Evolutionary conservation across 2,797 vertebrate species (phyloP).

Genomic region (Champsocephalus esox): DNA sequence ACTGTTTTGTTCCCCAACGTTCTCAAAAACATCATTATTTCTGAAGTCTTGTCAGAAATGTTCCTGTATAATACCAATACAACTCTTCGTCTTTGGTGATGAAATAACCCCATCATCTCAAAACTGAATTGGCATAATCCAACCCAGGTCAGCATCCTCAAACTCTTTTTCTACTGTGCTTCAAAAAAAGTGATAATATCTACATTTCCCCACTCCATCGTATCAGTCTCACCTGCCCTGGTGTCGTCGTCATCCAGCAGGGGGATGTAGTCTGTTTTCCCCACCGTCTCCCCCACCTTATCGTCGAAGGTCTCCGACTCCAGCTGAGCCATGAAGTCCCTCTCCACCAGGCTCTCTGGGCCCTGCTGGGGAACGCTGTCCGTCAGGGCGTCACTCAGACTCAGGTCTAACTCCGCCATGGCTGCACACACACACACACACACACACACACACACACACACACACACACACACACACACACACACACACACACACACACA

Average conservation of each 20-base stretch:
- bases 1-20: background rate
- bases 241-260: constrained; percentile 86
- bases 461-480: too few species aligned
- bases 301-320: constrained; percentile 93
- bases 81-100: background rate
- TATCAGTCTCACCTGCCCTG: constrained; percentile 65
- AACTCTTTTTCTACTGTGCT: background rate
- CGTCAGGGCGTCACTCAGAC: constrained; percentile 92
- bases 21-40: background rate
- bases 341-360: constrained; percentile 86
- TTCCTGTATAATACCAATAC: background rate
- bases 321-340: constrained; percentile 92
- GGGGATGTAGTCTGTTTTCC: constrained; percentile 92
- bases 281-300: constrained; percentile 92
- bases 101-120: background rate
- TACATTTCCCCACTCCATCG: background rate
- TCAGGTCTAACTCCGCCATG: constrained; percentile 90
- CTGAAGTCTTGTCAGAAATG: background rate
- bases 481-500: too few species aligned
- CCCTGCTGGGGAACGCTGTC: constrained; percentile 84
- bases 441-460: too few species aligned
- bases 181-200: background rate
- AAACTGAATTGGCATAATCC: too few species aligned
- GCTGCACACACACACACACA: constrained; percentile 58
- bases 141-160: background rate